Base-by-base conservation (phyloP, 2,888 invertebrate species). In the Euzophera pinguis region DNA sequence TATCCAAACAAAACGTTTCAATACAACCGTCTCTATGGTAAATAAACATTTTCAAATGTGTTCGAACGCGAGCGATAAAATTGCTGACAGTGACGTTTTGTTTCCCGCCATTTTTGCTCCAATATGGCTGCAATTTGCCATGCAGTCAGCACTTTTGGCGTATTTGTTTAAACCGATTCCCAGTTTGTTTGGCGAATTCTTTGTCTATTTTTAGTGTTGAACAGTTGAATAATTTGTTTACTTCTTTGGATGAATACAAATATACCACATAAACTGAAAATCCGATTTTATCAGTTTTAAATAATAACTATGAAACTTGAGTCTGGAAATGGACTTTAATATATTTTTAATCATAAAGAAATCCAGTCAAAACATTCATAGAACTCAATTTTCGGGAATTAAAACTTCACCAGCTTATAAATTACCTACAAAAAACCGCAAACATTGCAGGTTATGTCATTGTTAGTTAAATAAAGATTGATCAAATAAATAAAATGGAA, bases 21-120 rank as follows among this genome's bases (percentile, higher is more conserved):
- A 39, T 9, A 39, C 16, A 12, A 38, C 12, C 12, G 12, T 5
- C n/a, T 16, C 14, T 39, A 39, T 38, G 13, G 49, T 29, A 50
- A 41, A 50, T 47, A 35, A 9, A 35, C 16, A 41, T 45, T 45
- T 39, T 27, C 49, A 50, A 51, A 51, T 51, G 51, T 51, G 50
- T 50, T 50, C 43, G 50, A 35, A 50, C 42, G 65, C 59, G 63
- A 65, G 61, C 64, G 69, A 72, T 73, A 79, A 84, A 83, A 82
- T 70, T 66, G 84, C 84, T 84, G 84, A 84, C 72, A 61, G 48
- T 66, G 62, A 69, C 67, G 70, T 73, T 74, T 70, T 60, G 66
- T 64, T 59, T 64, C 54, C 70, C 64, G 75, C 82, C 76, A 83
- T 84, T 86, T 84, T 84, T 83, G 81, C 72, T 74, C 67, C 80